These are phyloP conservation scores for Hyposmocoma kahamanoa DNA, from an alignment of 1,140 invertebrate species.

Conservation along the genomic window DNA sequence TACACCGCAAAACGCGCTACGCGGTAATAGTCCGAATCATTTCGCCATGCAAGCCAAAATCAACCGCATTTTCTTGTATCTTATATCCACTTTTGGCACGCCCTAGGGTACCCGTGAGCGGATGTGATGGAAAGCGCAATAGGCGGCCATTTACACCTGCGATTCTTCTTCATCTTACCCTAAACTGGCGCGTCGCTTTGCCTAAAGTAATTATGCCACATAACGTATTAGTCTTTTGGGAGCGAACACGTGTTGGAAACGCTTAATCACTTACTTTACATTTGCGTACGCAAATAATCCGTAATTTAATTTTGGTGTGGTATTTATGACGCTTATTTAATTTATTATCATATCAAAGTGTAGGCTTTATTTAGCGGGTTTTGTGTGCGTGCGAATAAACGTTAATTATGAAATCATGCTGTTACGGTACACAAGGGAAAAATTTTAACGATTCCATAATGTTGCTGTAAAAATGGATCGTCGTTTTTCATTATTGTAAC, in stretches of 20 bases:
- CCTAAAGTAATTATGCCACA: conserved; percentile 69
- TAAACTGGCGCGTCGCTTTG: conserved; percentile 60
- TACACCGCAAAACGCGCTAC: conserved; percentile 50
- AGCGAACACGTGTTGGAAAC: conserved; percentile 59
- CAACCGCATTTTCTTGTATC: conserved; percentile 34
- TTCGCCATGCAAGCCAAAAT: conserved; percentile 32
- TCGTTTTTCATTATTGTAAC: conserved; percentile 31
- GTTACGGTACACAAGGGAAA: conserved; percentile 51
- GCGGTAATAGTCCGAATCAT: conserved; percentile 41
- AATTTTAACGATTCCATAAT: conserved; percentile 50
- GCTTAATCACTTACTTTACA: conserved; percentile 70
- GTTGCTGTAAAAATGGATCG: conserved; percentile 27
- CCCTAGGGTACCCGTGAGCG: not conserved
- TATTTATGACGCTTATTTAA: conserved; percentile 66
- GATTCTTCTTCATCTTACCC: conserved; percentile 68
- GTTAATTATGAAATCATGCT: conserved; percentile 55
- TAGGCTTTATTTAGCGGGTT: conserved; percentile 54
- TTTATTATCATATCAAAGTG: conserved; percentile 67
- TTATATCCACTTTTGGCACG: conserved; percentile 37
- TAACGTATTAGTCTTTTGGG: conserved; percentile 70
- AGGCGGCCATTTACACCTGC: conserved; percentile 61
- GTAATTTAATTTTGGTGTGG: conserved; percentile 60
- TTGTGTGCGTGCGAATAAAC: conserved; percentile 60
- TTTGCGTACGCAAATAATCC: conserved; percentile 65
- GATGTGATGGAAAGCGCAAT: conserved; percentile 57